A percentile compares a stretch with the other conserved stretches of the same genome.
Conservation (phyloP, 2,888 invertebrate genomes). For the Ecliptopera silaceata region DNA sequence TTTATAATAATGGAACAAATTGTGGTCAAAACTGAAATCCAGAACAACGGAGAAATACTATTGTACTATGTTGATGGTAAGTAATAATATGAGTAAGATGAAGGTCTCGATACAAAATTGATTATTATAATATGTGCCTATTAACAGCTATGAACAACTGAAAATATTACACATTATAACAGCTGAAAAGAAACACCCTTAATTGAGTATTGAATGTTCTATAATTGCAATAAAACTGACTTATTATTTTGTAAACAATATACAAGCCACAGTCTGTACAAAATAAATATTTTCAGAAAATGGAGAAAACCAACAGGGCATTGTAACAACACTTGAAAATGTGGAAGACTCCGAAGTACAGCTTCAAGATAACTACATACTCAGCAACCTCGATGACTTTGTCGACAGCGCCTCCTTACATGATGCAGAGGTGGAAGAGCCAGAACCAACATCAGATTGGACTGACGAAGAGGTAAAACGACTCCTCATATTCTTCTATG, state of each 20-base stretch:
- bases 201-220: no score
- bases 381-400: slow-evolving; percentile 45
- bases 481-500: slow-evolving; percentile 67
- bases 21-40: slow-evolving; percentile 68
- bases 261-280: no score
- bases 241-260: no score
- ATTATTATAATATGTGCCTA: no score
- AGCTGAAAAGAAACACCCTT: no score
- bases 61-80: slow-evolving; percentile 76
- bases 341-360: slow-evolving; percentile 48
- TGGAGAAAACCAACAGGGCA: slow-evolving; percentile 52
- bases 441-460: slow-evolving; percentile 45
- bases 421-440: slow-evolving; percentile 10
- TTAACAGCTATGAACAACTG: no score
- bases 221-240: no score
- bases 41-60: slow-evolving; percentile 68
- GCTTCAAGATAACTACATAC: slow-evolving; percentile 45
- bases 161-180: no score
- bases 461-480: slow-evolving; percentile 60
- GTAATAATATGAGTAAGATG: slow-evolving; percentile 13
- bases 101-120: no score
- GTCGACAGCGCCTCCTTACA: slow-evolving; percentile 28
- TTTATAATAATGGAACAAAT: slow-evolving; percentile 62
- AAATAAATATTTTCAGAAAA: slow-evolving; percentile 52
- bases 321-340: slow-evolving; percentile 53